Evolutionary conservation across 2,113 vertebrate species (phyloP), one percentile per base, ranked within the genome.

Genomic region (Apeltes quadracus): DNA sequence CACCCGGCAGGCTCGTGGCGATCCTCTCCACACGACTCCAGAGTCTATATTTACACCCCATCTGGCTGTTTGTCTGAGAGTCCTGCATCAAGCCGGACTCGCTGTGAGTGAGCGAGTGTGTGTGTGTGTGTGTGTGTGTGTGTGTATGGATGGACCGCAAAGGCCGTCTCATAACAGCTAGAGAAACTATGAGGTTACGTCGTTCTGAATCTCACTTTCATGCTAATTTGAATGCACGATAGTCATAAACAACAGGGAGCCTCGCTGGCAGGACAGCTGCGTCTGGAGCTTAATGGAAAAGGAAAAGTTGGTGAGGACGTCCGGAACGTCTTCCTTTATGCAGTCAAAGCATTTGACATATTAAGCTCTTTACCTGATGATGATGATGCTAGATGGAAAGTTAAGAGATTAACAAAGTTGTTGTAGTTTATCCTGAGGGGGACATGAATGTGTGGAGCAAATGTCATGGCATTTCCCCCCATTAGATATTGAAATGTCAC

Each of bases 31-130:
- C 89, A 92, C 76, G 92, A 88, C 90, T 89, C 93, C 86, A 75
- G 79, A 87, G 86, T 83, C 84, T 92, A 88, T 93, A 90, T 94
- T 94, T 93, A 93, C 88, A 89, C 82, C 87, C 93, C 91, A 93
- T 94, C 94, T 95, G 92, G 92, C 91, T 93, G 88, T 93, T 88
- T 83, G 86, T 93, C 88, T 81, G 85, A 81, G 88, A 76, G 91
- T 87, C 82, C 85, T 85, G 86, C 84, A 82, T 84, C 73, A 84
- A 83, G 71, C 78, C 82, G 74, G 55, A 68, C 66, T 69, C 12
- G 43, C 62, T 79, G 57, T 54, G 62, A 7, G 41, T n/a, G 65
- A n/a, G 66, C 32, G 72, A 48, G 57, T 20, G 54, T 29, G 43
- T 50, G 44, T 27, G 22, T 3, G 43, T 46, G 22, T n/a, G 65